Evolutionary conservation across 2,113 vertebrate genomes (phyloP).

Genomic region (Bothrops jararaca): DNA sequence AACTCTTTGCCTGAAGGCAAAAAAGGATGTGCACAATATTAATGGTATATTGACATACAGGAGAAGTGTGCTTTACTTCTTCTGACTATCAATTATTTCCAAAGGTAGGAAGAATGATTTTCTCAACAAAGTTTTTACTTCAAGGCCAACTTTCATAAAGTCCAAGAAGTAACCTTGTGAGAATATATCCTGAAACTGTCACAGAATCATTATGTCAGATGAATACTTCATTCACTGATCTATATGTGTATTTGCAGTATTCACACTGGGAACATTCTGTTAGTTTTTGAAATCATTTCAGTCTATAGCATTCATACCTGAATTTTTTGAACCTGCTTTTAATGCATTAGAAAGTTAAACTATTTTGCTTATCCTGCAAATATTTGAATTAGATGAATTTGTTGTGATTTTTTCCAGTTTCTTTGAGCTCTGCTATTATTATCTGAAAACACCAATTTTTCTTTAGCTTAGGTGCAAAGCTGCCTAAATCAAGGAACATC

Average conservation of each 20-base stretch:
- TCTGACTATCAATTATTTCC: slow-evolving; percentile 8
- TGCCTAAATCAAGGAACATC: not conserved
- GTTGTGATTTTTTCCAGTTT: not conserved
- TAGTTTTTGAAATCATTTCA: not conserved
- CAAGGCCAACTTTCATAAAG: not conserved
- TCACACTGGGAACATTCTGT: not conserved
- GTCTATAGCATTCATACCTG: not conserved
- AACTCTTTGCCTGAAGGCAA: slow-evolving; percentile 5
- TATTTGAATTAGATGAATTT: not conserved
- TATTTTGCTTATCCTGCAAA: not conserved
- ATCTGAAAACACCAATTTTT: not conserved
- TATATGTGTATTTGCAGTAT: not conserved
- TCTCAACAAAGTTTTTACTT: slow-evolving; percentile 1
- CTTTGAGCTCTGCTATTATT: not conserved
- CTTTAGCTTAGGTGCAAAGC: not conserved
- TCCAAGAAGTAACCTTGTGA: not conserved
- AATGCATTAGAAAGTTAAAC: not conserved
- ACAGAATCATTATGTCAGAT: not conserved
- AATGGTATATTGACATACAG: not conserved
- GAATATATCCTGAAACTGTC: not conserved
- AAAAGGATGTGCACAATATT: not conserved
- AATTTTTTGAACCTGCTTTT: not conserved
- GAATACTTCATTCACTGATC: not conserved
- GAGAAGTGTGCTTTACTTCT: not conserved
- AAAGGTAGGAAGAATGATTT: not conserved